Evolutionary conservation across 2,888 invertebrate genomes (phyloP).

Genomic region (Molanna angustata): DNA sequence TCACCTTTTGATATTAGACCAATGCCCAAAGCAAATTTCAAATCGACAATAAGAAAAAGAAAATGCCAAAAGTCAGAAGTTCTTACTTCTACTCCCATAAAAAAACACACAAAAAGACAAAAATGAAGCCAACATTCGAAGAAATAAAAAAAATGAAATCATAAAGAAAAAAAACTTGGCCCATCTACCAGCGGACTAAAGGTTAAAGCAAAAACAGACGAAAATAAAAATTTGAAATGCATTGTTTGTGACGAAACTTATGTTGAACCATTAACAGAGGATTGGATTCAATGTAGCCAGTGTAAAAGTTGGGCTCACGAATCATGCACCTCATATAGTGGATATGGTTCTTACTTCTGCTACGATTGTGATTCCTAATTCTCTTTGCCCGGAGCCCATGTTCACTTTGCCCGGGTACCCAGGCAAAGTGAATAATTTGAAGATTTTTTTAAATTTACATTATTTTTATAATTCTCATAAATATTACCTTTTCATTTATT

Average conservation of each 20-base stretch:
- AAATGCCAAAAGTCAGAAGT: slow-evolving; percentile 6
- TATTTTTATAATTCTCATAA: too few relatives aligned
- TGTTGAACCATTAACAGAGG: slow-evolving; percentile 6
- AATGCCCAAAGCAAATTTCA: slow-evolving; percentile 3
- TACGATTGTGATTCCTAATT: slow-evolving; percentile 6
- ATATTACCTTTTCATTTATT: background rate
- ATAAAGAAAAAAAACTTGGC: background rate
- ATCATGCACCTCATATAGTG: slow-evolving; percentile 7
- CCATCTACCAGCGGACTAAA: slow-evolving; percentile 5
- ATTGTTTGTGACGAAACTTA: slow-evolving; percentile 3
- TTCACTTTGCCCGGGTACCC: too few relatives aligned
- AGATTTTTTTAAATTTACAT: too few relatives aligned
- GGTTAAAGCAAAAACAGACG: background rate
- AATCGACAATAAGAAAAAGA: slow-evolving; percentile 1
- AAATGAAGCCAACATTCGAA: too few relatives aligned
- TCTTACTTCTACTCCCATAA: slow-evolving; percentile 7
- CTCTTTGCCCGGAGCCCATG: slow-evolving; percentile 7
- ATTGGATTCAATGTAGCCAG: slow-evolving; percentile 5
- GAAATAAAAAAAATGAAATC: too few relatives aligned
- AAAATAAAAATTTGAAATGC: background rate
- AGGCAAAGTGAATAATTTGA: too few relatives aligned
- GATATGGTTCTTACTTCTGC: slow-evolving; percentile 6
- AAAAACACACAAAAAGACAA: slow-evolving; percentile 4
- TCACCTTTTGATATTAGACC: slow-evolving; percentile 6
- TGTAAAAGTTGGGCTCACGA: slow-evolving; percentile 5